phyloP scores from a whole-genome alignment of 2,113 vertebrate species.

The Ramphastos sulfuratus region DNA sequence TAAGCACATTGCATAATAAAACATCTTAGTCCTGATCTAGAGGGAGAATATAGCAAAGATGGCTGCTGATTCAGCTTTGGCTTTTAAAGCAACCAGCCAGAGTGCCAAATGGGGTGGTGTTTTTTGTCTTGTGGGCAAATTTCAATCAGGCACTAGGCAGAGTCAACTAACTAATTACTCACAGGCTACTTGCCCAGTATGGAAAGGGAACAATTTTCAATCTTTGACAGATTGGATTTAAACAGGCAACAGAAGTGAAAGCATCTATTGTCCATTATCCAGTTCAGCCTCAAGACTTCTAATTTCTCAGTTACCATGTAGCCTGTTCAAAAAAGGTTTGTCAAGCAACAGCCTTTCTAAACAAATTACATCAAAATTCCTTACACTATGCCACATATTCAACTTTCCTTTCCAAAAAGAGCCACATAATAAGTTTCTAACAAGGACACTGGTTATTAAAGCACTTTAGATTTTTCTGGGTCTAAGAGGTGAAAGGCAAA shows the following conservation, averaged over 20 bases:
- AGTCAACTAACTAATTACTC: constrained; percentile 35
- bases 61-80: background rate
- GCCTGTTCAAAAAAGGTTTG: constrained; percentile 39
- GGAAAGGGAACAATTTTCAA: constrained; percentile 34
- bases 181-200: constrained; percentile 18
- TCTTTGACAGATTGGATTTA: constrained; percentile 22
- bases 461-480: constrained; percentile 37
- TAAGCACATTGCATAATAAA: background rate
- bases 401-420: constrained; percentile 33
- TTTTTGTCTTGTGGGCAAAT: constrained; percentile 26
- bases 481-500: constrained; percentile 41
- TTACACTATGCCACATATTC: background rate
- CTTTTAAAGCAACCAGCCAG: background rate
- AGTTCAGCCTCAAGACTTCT: background rate
- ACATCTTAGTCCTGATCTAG: background rate
- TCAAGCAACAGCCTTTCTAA: constrained; percentile 34
- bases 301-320: constrained; percentile 1
- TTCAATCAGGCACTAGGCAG: constrained; percentile 16
- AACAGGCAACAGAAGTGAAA: constrained; percentile 47
- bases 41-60: background rate
- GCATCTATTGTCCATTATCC: constrained; percentile 44
- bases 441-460: constrained; percentile 24
- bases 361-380: constrained; percentile 47
- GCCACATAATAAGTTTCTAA: constrained; percentile 35
- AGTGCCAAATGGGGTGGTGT: background rate